Conservation (phyloP, 2,888 invertebrate genomes). For the Thymelicus sylvestris region DNA sequence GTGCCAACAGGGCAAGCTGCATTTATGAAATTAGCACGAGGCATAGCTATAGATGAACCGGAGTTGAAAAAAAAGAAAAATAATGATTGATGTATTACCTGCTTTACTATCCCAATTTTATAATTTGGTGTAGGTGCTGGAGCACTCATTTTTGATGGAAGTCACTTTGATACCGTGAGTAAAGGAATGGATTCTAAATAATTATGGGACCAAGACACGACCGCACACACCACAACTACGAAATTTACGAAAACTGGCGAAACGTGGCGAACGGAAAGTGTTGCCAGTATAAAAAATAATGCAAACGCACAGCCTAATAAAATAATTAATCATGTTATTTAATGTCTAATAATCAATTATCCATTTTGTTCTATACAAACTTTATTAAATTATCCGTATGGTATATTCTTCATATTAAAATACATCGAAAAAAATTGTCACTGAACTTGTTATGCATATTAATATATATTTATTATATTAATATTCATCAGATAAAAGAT, state of each 20-base stretch:
- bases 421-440: too few relatives aligned
- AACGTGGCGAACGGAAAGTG: conserved; percentile 76
- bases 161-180: conserved; percentile 54
- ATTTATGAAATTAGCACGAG: conserved; percentile 66
- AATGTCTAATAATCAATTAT: too few relatives aligned
- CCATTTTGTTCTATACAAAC: too few relatives aligned
- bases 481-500: too few relatives aligned
- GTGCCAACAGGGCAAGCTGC: conserved; percentile 77
- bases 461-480: too few relatives aligned
- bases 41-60: conserved; percentile 48
- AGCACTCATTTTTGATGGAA: conserved; percentile 73
- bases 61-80: conserved; percentile 45
- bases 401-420: too few relatives aligned
- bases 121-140: conserved; percentile 69
- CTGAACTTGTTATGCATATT: too few relatives aligned
- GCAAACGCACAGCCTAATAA: conserved; percentile 10
- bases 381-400: too few relatives aligned
- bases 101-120: conserved; percentile 78
- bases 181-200: conserved; percentile 59
- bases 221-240: conserved; percentile 55
- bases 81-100: conserved; percentile 67
- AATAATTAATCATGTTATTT: too few relatives aligned
- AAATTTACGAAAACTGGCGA: conserved; percentile 70
- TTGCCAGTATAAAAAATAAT: conserved; percentile 53
- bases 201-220: conserved; percentile 55